Evolutionary conservation across 2,113 vertebrate genomes (phyloP).

Genomic region (Hylia prasina): DNA sequence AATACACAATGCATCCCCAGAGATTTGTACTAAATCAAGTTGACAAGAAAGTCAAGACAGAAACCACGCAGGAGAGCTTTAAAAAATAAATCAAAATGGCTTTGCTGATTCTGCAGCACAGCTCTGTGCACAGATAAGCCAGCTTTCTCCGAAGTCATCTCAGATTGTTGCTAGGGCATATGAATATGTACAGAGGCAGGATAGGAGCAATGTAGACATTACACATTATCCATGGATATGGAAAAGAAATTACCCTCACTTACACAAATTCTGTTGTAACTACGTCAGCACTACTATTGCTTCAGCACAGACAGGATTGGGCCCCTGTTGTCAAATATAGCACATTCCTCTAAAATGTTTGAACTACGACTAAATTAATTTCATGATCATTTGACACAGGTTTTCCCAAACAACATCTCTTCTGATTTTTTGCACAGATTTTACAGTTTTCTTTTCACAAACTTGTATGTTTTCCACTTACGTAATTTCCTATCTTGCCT

Average conservation of each 20-base stretch:
- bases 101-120: neutral
- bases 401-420: neutral
- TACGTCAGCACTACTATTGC: neutral
- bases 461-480: neutral
- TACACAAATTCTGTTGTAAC: neutral
- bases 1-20: neutral
- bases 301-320: neutral
- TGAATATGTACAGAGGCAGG: neutral
- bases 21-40: constrained; percentile 33
- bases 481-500: neutral
- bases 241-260: neutral
- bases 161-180: neutral
- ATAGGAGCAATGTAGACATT: neutral
- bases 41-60: constrained; percentile 42
- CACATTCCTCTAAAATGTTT: neutral
- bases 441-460: neutral
- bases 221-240: neutral
- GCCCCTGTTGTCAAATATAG: neutral
- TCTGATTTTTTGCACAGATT: neutral
- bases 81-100: constrained; percentile 13
- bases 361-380: neutral
- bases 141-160: neutral
- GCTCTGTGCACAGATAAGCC: neutral
- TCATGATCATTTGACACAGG: neutral
- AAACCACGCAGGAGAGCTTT: constrained; percentile 15